A percentile compares a stretch with the other conserved stretches of the same genome.
phyloP scores from a whole-genome alignment of 2,888 invertebrate species.

The Silvanus unidentatus region DNA sequence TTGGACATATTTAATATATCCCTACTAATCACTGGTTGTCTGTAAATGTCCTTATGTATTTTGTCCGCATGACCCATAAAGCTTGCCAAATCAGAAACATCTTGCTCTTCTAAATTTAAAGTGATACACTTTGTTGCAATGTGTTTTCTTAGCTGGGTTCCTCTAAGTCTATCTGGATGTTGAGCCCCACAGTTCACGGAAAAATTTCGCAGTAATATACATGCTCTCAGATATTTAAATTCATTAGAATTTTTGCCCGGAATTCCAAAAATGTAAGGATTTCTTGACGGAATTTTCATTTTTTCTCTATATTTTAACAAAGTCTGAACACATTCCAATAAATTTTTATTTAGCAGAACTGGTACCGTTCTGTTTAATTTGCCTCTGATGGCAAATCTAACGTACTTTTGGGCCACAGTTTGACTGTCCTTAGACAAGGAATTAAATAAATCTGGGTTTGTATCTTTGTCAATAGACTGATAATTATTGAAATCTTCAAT shows the following conservation, averaged over 20 bases:
- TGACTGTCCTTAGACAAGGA: conserved; percentile 1
- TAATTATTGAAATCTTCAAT: conserved; percentile 13
- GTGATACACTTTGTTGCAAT: conserved; percentile 25
- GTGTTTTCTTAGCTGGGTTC: conserved; percentile 25
- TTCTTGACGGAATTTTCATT: conserved; percentile 9
- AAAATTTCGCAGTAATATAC: conserved; percentile 20
- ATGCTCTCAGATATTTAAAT: conserved; percentile 20
- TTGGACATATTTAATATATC: conserved; percentile 24
- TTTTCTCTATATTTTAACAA: conserved; percentile 9
- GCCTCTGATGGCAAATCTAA: conserved; percentile 10
- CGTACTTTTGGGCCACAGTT: conserved; percentile 6
- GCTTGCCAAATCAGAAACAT: conserved; percentile 22
- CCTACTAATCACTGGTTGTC: conserved; percentile 20
- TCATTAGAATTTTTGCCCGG: background rate
- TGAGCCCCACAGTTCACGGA: conserved; percentile 23
- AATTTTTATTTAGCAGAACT: conserved; percentile 9
- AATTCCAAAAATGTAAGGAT: conserved; percentile 15
- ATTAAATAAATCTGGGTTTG: background rate
- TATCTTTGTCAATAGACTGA: conserved; percentile 4
- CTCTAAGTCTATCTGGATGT: conserved; percentile 19
- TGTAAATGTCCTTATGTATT: conserved; percentile 24
- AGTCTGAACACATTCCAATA: conserved; percentile 1
- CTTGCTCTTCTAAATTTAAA: conserved; percentile 21
- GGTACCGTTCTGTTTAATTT: too few species aligned
- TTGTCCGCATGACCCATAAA: conserved; percentile 28